Evolutionary conservation across 92 coral and sea anemone genomes (phyloP), one percentile per base, ranked within the genome.

Genomic region (Phenganax subtilis): DNA sequence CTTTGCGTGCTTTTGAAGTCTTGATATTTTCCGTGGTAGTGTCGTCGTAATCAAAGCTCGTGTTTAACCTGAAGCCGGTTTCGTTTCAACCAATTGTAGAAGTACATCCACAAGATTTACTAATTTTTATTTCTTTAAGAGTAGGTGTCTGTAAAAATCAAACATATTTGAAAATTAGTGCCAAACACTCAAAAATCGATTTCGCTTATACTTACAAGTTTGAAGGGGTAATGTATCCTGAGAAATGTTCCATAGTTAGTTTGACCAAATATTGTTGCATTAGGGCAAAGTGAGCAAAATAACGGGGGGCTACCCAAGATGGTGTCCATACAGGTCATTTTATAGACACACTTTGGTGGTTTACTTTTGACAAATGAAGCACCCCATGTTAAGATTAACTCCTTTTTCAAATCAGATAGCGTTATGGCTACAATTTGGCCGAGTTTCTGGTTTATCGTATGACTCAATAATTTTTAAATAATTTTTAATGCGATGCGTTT

Each of bases 151-250:
- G 75, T 71, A 31, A 71, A 29, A 29, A 71, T 53, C 75, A 31
- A 71, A 15, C 75, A 71, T 12, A 70, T 70, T 70, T 70, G 16
- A 70, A 70, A 70, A 71, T 51, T 44, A 29, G 75, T 44, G 55
- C 55, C 75, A 71, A 71, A 53, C 75, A 29, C 37, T 71, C 10
- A 71, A 71, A 71, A 71, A 20, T 71, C 55, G 75, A 71, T 71
- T 71, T 71, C 28, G 55, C 75, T 31, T n/a, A 71, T 71, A 71
- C 75, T 71, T 71, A 17, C 75, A 71, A 71, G 75, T 71, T 47
- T 17, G 57, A 29, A 12, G 37, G 75, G 57, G 75, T 53, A 71
- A 71, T 71, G 75, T 71, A 71, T 71, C 57, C 75, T 44, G 37
- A 71, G 75, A 71, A 71, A 17, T n/a, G 37, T 44, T 11, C 12